Evolutionary conservation across 2,888 invertebrate genomes (phyloP).

Genomic region (Erpobdella octoculata): DNA sequence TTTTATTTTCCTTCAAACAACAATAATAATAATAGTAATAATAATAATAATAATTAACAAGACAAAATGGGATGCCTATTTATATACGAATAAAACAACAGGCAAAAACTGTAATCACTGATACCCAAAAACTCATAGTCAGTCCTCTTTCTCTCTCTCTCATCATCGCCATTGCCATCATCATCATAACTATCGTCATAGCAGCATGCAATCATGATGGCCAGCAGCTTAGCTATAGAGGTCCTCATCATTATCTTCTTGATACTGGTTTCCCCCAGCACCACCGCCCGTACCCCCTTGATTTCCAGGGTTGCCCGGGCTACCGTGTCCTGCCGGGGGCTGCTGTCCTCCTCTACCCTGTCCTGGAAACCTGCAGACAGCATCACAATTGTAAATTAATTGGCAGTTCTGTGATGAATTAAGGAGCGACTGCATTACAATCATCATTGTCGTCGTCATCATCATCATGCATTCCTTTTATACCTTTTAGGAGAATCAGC

Average conservation of each 20-base stretch:
- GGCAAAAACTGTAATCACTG: background rate
- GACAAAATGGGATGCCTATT: no score
- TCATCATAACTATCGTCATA: background rate
- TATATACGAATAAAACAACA: no score
- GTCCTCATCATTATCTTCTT: slow-evolving; percentile 22
- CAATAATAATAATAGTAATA: no score
- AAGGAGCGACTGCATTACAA: no score
- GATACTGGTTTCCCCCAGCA: slow-evolving; percentile 14
- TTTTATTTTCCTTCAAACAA: no score
- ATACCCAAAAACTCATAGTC: no score
- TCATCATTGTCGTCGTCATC: no score
- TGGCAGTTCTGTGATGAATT: no score
- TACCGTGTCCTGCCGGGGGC: background rate
- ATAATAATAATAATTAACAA: no score
- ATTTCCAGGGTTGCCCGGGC: background rate
- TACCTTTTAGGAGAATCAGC: no score
- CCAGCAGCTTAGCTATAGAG: slow-evolving; percentile 21
- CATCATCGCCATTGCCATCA: background rate
- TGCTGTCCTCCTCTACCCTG: background rate
- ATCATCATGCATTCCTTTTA: no score
- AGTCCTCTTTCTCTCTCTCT: background rate
- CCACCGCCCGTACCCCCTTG: no score
- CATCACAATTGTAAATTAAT: background rate
- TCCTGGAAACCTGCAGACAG: background rate
- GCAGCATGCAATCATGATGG: background rate